phyloP scores from a whole-genome alignment of 2,797 vertebrate species.

The Melanotaenia maccullochi region DNA sequence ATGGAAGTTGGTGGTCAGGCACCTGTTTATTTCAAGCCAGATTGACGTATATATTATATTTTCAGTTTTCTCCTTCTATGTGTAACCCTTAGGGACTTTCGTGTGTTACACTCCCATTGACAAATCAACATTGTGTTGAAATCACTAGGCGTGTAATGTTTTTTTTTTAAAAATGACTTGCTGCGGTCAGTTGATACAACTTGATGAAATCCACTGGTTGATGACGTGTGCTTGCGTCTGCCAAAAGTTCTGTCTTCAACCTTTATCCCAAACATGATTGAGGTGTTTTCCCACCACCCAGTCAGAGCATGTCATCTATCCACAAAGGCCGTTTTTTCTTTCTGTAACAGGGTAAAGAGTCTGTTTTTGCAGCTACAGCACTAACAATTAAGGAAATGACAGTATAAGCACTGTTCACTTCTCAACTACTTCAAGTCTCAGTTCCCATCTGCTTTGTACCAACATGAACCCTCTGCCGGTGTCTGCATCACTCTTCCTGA shows the following conservation, averaged over 20 bases:
- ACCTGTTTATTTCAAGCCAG: too few species aligned
- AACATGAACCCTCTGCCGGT: not conserved
- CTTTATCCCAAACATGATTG: not conserved
- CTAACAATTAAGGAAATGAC: slow-evolving; percentile 10
- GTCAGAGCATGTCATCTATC: not conserved
- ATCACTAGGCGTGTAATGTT: not conserved
- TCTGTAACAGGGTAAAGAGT: not conserved
- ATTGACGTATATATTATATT: too few species aligned
- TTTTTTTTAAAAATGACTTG: too few species aligned
- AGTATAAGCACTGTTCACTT: not conserved
- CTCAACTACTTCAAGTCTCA: slow-evolving; percentile 3
- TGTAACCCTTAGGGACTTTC: not conserved
- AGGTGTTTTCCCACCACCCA: not conserved
- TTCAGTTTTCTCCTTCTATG: not conserved
- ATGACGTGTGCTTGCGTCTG: not conserved
- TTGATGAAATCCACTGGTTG: not conserved
- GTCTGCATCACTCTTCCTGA: slow-evolving; percentile 45
- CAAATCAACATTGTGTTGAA: slow-evolving; percentile 22
- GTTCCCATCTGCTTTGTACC: not conserved
- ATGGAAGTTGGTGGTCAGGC: too few species aligned
- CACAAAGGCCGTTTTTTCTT: not conserved
- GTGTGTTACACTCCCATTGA: not conserved
- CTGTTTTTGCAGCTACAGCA: not conserved
- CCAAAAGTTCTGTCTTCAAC: not conserved
- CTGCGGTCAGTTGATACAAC: not conserved